Conservation (phyloP, 2,888 invertebrate species). For the Heteromurus nitidus region DNA sequence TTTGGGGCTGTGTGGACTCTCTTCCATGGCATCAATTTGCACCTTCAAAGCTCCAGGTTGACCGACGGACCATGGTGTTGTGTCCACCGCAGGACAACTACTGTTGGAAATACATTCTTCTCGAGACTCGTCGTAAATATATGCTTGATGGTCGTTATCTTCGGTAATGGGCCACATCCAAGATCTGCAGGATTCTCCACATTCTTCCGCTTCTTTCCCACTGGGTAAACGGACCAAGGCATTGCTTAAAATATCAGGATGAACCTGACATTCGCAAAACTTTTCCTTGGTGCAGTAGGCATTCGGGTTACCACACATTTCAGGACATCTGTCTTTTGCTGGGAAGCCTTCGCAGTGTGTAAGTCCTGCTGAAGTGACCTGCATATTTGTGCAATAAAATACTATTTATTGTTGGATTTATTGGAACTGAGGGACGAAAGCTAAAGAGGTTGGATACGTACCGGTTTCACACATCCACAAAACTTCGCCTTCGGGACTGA, state of each 20-base stretch:
- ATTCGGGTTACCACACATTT: conserved; percentile 40
- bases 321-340: conserved; percentile 54
- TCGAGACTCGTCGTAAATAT: conserved; percentile 58
- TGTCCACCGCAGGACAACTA: conserved; percentile 51
- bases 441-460: conserved; percentile 15
- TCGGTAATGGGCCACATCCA: conserved; percentile 66
- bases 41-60: conserved; percentile 33
- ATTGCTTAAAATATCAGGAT: neutral
- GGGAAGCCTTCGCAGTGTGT: conserved; percentile 60
- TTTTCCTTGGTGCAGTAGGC: conserved; percentile 64
- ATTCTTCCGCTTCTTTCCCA: conserved; percentile 60
- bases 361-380: conserved; percentile 53
- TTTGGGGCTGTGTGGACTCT: conserved; percentile 11
- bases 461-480: conserved; percentile 61
- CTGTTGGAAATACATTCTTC: conserved; percentile 8
- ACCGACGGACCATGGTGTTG: conserved; percentile 38
- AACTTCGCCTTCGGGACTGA: conserved; percentile 51
- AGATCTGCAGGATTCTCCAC: conserved; percentile 62
- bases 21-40: conserved; percentile 50
- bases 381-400: neutral
- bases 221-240: conserved; percentile 43
- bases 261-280: conserved; percentile 52
- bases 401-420: neutral
- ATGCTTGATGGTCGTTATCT: conserved; percentile 51
- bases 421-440: neutral